Evolutionary conservation across 2,888 invertebrate species (phyloP), one percentile per base, ranked within the genome.

Genomic region (Protophormia terraenovae): DNA sequence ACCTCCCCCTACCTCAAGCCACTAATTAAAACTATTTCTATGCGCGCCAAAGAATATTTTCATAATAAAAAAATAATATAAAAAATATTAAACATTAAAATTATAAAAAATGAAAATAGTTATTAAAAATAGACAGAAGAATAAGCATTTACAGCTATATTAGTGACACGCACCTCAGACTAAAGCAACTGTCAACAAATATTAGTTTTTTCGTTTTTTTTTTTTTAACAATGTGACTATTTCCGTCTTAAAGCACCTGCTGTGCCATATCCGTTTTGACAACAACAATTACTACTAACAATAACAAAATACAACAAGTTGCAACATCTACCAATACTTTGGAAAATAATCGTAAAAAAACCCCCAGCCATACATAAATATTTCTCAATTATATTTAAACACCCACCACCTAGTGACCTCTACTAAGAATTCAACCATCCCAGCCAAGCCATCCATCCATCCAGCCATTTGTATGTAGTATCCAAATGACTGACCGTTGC

Each of bases 321-420:
- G 45, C 41, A 84, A 64, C 16, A 66, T 35, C 22, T 16, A 60
- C 14, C 50, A 66, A 7, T 50, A 66, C 27, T 16, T 10, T n/a
- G 8, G 38, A 32, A 12, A 66, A 24, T 7, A 45, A 35, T 3
- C 47, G 32, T 58, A 35, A 32, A 71, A 76, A 47, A 47, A 32
- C 41, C 58, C 19, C 10, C 24, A 16, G 8, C 6, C 35, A 16
- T 16, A 45, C 7, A 22, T 22, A 50, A 50, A 66, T 35, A 62
- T 27, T 75, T 69, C 64, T 73, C 55, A 58, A 75, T 82, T 79
- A 24, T 60, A 69, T 22, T 66, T 71, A 67, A 69, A 86, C 88
- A 84, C 86, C 87, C 87, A 88, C 87, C 88, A 88, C 88, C 88
- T 85, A 87, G 87, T 88, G 87, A 88, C 88, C 88, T 87, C 86